Percentiles rank a stretch among this genome's conserved stretches.
Evolutionary conservation across 1,140 invertebrate genomes (phyloP).

Genomic region (Pseudomyrmex gracilis): DNA sequence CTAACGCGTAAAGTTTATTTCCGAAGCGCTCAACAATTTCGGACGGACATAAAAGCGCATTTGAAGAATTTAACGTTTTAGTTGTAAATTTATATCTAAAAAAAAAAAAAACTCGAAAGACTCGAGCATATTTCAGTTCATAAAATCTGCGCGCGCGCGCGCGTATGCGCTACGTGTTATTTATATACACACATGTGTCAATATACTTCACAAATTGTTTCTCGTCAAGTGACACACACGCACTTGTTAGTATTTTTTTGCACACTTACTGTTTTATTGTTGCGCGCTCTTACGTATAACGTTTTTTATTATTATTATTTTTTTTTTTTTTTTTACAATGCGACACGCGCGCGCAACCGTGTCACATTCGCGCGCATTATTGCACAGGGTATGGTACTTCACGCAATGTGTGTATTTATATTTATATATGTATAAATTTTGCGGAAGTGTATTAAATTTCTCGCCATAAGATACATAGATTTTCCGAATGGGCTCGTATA

Average conservation of each 20-base stretch:
- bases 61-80: not conserved
- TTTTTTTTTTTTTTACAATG: too few species aligned
- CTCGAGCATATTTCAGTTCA: not conserved
- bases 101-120: not conserved
- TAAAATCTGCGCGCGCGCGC: not conserved
- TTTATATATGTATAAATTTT: too few species aligned
- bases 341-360: too few species aligned
- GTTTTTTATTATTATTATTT: too few species aligned
- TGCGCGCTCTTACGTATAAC: too few species aligned
- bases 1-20: constrained; percentile 15
- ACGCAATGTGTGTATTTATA: too few species aligned
- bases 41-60: not conserved
- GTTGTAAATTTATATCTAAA: not conserved
- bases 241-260: too few species aligned
- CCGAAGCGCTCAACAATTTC: not conserved
- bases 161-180: not conserved
- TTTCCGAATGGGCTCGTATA: constrained; percentile 9
- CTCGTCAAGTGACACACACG: not conserved
- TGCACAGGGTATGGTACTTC: too few species aligned
- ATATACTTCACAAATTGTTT: not conserved
- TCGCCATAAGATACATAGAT: not conserved
- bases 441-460: too few species aligned
- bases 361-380: too few species aligned
- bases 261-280: too few species aligned
- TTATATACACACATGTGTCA: not conserved